Percentiles rank a stretch among this genome's conserved stretches.
These are phyloP conservation scores for Steinernema scapterisci DNA, from an alignment of 2,888 invertebrate genomes.

Conservation along the genomic window DNA sequence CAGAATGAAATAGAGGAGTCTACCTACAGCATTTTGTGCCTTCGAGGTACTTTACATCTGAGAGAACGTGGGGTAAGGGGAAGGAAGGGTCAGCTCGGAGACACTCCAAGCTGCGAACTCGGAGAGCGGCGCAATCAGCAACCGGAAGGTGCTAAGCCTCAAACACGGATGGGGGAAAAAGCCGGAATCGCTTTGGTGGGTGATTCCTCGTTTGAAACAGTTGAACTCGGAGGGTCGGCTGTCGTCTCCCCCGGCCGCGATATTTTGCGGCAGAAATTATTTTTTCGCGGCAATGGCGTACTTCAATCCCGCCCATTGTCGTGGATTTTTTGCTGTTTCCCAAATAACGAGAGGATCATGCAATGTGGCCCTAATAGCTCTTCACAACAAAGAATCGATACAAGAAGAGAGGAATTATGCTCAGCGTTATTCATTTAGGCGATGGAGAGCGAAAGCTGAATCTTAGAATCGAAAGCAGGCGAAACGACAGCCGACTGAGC, in stretches of 20 bases:
- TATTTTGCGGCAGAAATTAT: slow-evolving; percentile 31
- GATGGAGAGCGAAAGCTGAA: neutral
- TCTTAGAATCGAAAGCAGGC: neutral
- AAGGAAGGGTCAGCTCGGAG: neutral
- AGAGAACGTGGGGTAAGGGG: neutral
- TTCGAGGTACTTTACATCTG: slow-evolving; percentile 8
- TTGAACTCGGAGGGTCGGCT: slow-evolving; percentile 22
- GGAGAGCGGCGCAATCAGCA: too few species aligned
- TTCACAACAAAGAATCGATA: neutral
- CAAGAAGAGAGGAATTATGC: neutral
- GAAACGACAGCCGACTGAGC: neutral
- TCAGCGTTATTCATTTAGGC: neutral
- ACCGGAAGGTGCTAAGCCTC: neutral
- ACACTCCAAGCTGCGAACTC: neutral
- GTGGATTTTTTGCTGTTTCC: slow-evolving; percentile 13
- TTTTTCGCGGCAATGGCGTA: slow-evolving; percentile 25
- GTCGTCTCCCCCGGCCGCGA: slow-evolving; percentile 26
- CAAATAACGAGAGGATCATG: slow-evolving; percentile 9
- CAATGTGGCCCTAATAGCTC: neutral
- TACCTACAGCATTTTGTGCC: neutral
- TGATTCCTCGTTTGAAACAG: slow-evolving; percentile 21
- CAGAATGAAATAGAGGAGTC: neutral
- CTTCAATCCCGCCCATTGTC: slow-evolving; percentile 20
- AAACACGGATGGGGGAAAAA: neutral
- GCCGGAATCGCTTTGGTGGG: neutral